Evolutionary conservation across 2,888 invertebrate species (phyloP), one percentile per base, ranked within the genome.

Genomic region (Mylabris sibirica): DNA sequence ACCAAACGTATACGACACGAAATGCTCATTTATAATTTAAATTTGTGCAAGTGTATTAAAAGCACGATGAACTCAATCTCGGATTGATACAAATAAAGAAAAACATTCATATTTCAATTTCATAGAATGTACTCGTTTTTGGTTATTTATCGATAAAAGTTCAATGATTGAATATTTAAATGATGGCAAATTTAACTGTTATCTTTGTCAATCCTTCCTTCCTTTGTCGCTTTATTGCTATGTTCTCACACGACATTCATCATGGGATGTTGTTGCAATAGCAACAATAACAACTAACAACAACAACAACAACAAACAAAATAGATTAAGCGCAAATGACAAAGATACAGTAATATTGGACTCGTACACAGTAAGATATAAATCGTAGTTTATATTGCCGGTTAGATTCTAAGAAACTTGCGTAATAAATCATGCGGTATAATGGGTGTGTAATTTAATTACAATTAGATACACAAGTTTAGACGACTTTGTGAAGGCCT

Each of bases 1-100:
- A 80, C 80, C 78, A 72, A 76, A 9, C 78, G 79, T 79, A 77
- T 78, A 77, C 76, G 82, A 81, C 81, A 79, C 79, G 80, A 80
- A 82, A 80, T 81, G 79, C 80, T 81, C 81, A 79, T 82, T 82
- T 80, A 81, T 81, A 82, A 81, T 81, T 81, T 80, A 81, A 75
- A 76, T 77, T 53, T 75, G 77, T 76, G 80, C 77, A 74, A 78
- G 77, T 79, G 78, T 77, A 78, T 80, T 79, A 78, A 74, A 70
- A n/a, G n/a, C 3, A 72, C 75, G 74, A 77, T 77, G 79, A 79
- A 79, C 77, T 70, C 63, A 4, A 17, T 38, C 11, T 3, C 8
- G 53, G 30, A 30, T 30, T 24, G 22, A 9, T 22, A 11, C 2
- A 2, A 11, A 53, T 3, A 24, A 24, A 12, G 20, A 20, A 11